phyloP scores from a whole-genome alignment of 1,140 invertebrate species.

The Tetramorium parvispinum region DNA sequence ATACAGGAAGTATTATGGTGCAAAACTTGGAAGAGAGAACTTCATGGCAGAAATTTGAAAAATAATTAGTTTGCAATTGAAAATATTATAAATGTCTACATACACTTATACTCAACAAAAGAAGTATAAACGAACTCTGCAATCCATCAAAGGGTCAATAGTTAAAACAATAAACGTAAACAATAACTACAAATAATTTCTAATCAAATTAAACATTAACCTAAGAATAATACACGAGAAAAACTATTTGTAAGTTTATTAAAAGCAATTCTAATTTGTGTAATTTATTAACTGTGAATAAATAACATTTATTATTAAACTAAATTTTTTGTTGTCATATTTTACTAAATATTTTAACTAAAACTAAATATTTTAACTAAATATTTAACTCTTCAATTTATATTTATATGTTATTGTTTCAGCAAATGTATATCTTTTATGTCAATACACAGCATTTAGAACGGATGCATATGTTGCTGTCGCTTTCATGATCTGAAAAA shows the following conservation, averaged over 20 bases:
- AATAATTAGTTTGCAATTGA: not conserved
- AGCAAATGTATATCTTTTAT: not conserved
- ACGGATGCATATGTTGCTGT: constrained; percentile 53
- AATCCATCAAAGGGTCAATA: not conserved
- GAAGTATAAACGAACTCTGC: not conserved
- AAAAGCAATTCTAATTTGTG: not conserved
- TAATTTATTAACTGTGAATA: not conserved
- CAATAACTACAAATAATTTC: too few species aligned
- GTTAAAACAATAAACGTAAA: too few species aligned
- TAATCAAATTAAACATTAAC: too few species aligned
- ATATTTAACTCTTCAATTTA: too few species aligned
- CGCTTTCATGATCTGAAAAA: constrained; percentile 40
- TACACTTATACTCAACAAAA: not conserved
- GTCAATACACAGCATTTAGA: constrained; percentile 46
- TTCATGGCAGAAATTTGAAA: not conserved
- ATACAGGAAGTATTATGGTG: not conserved
- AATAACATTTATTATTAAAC: not conserved
- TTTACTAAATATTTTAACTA: not conserved
- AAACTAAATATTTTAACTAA: too few species aligned
- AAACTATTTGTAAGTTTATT: not conserved
- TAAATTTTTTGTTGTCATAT: not conserved
- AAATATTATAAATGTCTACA: not conserved
- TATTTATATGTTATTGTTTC: not conserved
- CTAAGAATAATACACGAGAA: not conserved
- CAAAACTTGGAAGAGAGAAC: too few species aligned